Base-by-base conservation (phyloP, 2,888 invertebrate genomes). In the Acholoe squamosa region DNA sequence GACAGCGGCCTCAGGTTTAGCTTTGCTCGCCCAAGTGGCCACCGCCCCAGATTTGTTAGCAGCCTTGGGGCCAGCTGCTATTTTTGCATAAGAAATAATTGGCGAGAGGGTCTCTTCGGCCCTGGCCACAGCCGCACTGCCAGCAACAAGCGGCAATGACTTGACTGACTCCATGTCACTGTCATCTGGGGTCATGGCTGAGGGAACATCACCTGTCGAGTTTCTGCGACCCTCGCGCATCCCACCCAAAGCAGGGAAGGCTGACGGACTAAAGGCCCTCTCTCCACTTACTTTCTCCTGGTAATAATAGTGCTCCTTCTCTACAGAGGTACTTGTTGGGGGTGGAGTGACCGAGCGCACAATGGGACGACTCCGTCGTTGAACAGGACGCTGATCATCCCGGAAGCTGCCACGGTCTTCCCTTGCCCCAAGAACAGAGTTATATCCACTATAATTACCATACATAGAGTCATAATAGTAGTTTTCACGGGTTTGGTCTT, bases 101-200 rank as follows among this genome's bases (percentile, higher is more conserved):
- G 94, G 93, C 52, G 93, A 31, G 93, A 93, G 19, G 91, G 84
- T 33, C 91, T 89, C 77, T n/a, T 51, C 76, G 0, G 22, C 71
- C 22, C 67, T 16, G 16, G n/a, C 34, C n/a, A 14, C 43, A 67
- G 14, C 28, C 0, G 90, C 28, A 84, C 80, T 77, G 51, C 89
- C 80, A 25, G 90, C 89, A 25, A 93, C 93, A n/a, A 92, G 93
- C 28, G 95, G 95, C 77, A 95, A 92, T 25, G 95, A 95, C 92
- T 94, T 95, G 61, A 94, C 94, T 14, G 95, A 95, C 89, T 94
- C 95, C 61, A 94, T 92, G 91, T 95, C 95, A 93, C 95, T 94
- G 91, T 95, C 95, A 34, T 90, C 90, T 19, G 89, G 88, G 52
- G 14, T 77, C 22, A 61, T 34, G n/a, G 88, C 90, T 22, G 71